Base-by-base conservation (phyloP, 2,888 invertebrate genomes). In the Scotopteryx bipunctaria region DNA sequence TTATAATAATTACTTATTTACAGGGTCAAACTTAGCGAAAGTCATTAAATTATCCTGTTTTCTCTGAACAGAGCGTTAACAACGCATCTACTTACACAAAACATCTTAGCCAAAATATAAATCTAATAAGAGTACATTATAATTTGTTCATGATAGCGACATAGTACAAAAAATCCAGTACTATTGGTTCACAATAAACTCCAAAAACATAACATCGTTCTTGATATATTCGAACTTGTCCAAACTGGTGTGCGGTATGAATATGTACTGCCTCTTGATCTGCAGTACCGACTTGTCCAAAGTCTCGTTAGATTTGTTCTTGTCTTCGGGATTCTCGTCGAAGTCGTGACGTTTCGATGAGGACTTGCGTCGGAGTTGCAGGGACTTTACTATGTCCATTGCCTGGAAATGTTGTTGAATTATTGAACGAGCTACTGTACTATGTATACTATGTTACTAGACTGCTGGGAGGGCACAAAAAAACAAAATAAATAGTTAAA, bases 181-280 rank as follows among this genome's bases (percentile, higher is more conserved):
- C 19, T 70, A 86, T 45, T 81, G 78, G 33, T 78, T 80, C 5
- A 86, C 85, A 58, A 89, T 65, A 58, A 94, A 88, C 69, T 94
- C 94, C 0, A 94, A 54, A 63, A 93, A 94, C 70, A 93, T 80
- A 0, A 91, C 89, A 53, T 94, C 91, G 37, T 93, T 90, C 64
- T 92, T 92, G 0, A 93, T 68, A 55, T 92, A 93, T 29, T 91
- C 88, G 47, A 92, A 86, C 77, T 93, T 93, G 55, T 92, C 91
- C 4, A 94, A 61, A 27, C 91, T 92, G 0, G 91, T 86, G 70
- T 94, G 94, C 0, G 94, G 93, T 53, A 94, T 92, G 75, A 94
- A 94, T 71, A 94, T 91, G 73, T 93, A 93, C 69, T 92, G 92
- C 37, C 91, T 73, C 61, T 88, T 90, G 53, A 87, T 61, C 59